Evolutionary conservation across 37 sponge, comb jelly and placozoan species (phyloP).

Genomic region (Axinella damicornis): DNA sequence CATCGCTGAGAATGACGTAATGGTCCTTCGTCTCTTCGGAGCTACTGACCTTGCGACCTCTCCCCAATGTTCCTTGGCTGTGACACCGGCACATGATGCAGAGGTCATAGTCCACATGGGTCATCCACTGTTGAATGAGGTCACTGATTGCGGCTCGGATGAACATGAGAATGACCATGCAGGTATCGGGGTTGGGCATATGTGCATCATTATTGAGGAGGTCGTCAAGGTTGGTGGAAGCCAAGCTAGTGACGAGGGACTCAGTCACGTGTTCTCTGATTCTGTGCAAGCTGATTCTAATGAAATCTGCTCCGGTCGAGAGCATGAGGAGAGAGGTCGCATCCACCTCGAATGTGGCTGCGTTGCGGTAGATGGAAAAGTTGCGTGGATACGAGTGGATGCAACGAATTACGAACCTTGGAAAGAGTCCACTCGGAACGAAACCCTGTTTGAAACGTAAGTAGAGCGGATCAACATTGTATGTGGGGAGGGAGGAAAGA

Average conservation of each 20-base stretch:
- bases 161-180: slow-evolving; percentile 77
- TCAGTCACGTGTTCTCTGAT: neutral
- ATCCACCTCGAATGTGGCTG: slow-evolving; percentile 61
- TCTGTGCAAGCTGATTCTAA: slow-evolving; percentile 47
- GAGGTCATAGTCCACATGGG: slow-evolving; percentile 65
- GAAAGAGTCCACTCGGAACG: slow-evolving; percentile 58
- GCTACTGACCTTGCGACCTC: neutral
- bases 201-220: neutral
- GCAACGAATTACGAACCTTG: slow-evolving; percentile 64
- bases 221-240: neutral
- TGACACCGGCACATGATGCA: slow-evolving; percentile 52
- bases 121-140: slow-evolving; percentile 68
- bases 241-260: neutral
- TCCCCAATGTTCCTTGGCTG: neutral
- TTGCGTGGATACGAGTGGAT: slow-evolving; percentile 51
- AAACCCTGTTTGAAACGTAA: slow-evolving; percentile 60
- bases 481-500: slow-evolving; percentile 18
- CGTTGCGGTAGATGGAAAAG: slow-evolving; percentile 48
- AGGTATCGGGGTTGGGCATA: slow-evolving; percentile 34
- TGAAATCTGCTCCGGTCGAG: neutral
- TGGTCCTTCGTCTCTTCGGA: slow-evolving; percentile 5
- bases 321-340: slow-evolving; percentile 19
- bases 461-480: slow-evolving; percentile 51
- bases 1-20: slow-evolving; percentile 56
- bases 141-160: slow-evolving; percentile 65